A percentile compares a stretch with the other conserved stretches of the same genome.
These are phyloP conservation scores for Synanceia verrucosa DNA, from an alignment of 2,797 vertebrate species.

Conservation along the genomic window DNA sequence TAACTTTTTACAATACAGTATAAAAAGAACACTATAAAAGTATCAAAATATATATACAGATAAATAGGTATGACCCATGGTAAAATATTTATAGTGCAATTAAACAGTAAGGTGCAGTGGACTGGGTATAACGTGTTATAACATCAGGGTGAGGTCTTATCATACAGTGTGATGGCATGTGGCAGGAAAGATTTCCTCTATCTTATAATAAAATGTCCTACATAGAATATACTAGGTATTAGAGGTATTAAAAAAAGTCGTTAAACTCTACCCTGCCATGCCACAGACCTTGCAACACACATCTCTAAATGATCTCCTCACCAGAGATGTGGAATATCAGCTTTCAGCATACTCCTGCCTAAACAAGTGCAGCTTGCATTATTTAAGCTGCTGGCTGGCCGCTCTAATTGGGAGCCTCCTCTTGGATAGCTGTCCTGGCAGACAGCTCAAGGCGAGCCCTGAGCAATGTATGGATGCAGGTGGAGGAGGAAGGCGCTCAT, in stretches of 20 bases:
- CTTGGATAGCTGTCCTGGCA: conserved; percentile 36
- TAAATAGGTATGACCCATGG: no score
- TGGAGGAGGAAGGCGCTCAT: conserved; percentile 32
- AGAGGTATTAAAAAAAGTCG: background rate
- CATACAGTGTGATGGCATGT: no score
- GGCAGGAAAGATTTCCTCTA: no score
- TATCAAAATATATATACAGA: no score
- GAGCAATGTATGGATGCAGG: conserved; percentile 19
- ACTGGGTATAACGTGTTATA: no score
- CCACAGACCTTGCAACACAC: conserved; percentile 7
- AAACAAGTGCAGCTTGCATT: conserved; percentile 71
- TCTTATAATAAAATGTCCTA: no score
- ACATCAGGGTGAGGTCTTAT: no score
- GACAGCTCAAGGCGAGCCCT: conserved; percentile 54
- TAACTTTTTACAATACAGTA: no score
- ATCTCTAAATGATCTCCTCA: conserved; percentile 41
- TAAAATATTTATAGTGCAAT: no score
- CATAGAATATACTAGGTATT: no score
- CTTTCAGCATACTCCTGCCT: conserved; percentile 47
- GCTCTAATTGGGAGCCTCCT: conserved; percentile 58
- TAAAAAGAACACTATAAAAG: no score
- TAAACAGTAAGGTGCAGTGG: no score
- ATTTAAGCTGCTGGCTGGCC: conserved; percentile 65
- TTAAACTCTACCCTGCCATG: background rate
- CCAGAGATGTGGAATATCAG: conserved; percentile 39